Percentiles rank a stretch among this genome's conserved stretches.
Evolutionary conservation across 2,888 invertebrate species (phyloP).

Genomic region (Oscheius onirici): DNA sequence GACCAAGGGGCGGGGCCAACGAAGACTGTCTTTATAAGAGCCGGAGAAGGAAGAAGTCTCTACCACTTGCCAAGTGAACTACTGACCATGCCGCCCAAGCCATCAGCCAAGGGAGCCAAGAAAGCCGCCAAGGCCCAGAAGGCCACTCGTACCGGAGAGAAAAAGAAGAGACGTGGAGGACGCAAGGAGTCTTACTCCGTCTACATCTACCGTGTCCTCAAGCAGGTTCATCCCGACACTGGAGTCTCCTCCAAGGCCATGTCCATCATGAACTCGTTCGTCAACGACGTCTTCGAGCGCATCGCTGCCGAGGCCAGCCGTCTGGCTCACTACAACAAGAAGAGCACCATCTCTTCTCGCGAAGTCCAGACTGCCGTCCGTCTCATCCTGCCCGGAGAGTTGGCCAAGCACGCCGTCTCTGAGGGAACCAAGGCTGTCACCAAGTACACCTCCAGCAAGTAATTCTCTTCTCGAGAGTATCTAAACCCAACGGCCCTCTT

Average conservation of each 20-base stretch:
- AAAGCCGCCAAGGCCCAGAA: conserved; percentile 67
- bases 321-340: conserved; percentile 78
- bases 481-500: conserved; percentile 60
- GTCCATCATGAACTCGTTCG: conserved; percentile 81
- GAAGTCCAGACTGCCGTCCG: conserved; percentile 75
- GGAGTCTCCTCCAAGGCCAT: conserved; percentile 81
- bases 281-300: conserved; percentile 81
- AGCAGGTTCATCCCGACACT: conserved; percentile 74
- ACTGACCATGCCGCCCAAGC: conserved; percentile 55
- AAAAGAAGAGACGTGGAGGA: conserved; percentile 59
- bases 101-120: conserved; percentile 70
- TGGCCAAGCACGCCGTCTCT: conserved; percentile 55
- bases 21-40: no score
- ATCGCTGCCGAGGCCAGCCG: conserved; percentile 76
- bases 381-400: conserved; percentile 56
- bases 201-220: conserved; percentile 78
- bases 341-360: conserved; percentile 76
- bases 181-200: conserved; percentile 71
- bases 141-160: conserved; percentile 69
- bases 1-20: no score
- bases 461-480: conserved; percentile 14
- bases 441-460: conserved; percentile 55
- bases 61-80: conserved; percentile 5
- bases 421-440: conserved; percentile 55
- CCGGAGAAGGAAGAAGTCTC: neutral